These are phyloP conservation scores for Hydrochoerus hydrochaeris DNA, from an alignment of 2,113 vertebrate genomes.

Conservation along the genomic window DNA sequence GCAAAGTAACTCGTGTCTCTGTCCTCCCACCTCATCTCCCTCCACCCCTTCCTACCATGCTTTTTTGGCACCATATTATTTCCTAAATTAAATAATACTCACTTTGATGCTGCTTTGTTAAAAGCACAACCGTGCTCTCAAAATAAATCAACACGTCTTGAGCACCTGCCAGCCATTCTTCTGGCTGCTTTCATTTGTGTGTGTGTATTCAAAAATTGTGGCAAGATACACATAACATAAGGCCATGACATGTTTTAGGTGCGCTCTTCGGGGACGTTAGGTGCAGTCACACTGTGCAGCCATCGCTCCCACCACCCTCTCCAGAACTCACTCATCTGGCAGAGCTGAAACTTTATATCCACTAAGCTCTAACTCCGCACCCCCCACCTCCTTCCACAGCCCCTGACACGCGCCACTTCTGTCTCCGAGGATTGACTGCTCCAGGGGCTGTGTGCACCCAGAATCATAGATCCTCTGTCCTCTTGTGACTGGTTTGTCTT, in stretches of 20 bases:
- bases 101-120: constrained; percentile 40
- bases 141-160: background rate
- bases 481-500: background rate
- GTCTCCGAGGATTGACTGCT: background rate
- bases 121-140: constrained; percentile 26
- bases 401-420: background rate
- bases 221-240: background rate
- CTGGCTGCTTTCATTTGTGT: background rate
- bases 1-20: background rate
- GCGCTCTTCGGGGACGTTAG: background rate
- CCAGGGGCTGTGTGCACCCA: accelerated
- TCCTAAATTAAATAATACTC: constrained; percentile 10
- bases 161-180: background rate
- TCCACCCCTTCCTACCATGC: background rate
- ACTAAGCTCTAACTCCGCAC: too few relatives aligned
- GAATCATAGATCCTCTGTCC: background rate
- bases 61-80: background rate
- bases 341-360: background rate
- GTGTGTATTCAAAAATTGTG: background rate
- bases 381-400: too few relatives aligned
- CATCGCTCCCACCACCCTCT: background rate
- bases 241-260: background rate
- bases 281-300: background rate
- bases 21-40: background rate
- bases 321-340: background rate